Percentiles rank a stretch among this genome's conserved stretches.
Evolutionary conservation across 2,888 invertebrate species (phyloP).

Genomic region (Disparrhopalites patrizii): DNA sequence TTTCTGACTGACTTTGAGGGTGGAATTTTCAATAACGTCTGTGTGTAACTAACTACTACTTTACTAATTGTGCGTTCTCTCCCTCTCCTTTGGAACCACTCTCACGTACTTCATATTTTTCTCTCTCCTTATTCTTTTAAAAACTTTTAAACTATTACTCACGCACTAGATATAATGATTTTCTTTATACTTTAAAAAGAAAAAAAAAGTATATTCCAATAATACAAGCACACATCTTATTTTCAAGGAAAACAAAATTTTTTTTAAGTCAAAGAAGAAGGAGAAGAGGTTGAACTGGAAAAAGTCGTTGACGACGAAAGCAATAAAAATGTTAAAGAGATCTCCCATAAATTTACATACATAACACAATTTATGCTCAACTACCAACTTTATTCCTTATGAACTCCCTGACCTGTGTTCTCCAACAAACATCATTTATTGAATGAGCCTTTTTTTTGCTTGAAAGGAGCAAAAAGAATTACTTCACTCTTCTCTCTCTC

Average conservation of each 20-base stretch:
- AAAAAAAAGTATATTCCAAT: slow-evolving; percentile 7
- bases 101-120: not conserved
- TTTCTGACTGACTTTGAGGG: slow-evolving; percentile 6
- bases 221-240: slow-evolving; percentile 2
- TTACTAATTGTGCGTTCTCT: not conserved
- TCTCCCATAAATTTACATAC: too few relatives aligned
- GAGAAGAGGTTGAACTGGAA: not conserved
- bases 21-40: too few relatives aligned
- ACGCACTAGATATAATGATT: too few relatives aligned
- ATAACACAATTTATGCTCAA: slow-evolving; percentile 21
- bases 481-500: not conserved
- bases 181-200: too few relatives aligned
- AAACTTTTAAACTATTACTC: too few relatives aligned
- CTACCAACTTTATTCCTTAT: slow-evolving; percentile 19
- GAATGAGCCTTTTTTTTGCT: slow-evolving; percentile 5
- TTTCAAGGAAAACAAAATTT: not conserved
- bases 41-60: not conserved
- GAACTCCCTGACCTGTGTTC: slow-evolving; percentile 16
- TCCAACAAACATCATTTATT: slow-evolving; percentile 9
- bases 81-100: not conserved
- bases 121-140: too few relatives aligned
- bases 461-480: not conserved
- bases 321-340: slow-evolving; percentile 21
- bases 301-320: slow-evolving; percentile 19
- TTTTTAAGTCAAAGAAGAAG: too few relatives aligned